Conservation (phyloP, 2,797 vertebrate genomes). For the Esox lucius region DNA sequence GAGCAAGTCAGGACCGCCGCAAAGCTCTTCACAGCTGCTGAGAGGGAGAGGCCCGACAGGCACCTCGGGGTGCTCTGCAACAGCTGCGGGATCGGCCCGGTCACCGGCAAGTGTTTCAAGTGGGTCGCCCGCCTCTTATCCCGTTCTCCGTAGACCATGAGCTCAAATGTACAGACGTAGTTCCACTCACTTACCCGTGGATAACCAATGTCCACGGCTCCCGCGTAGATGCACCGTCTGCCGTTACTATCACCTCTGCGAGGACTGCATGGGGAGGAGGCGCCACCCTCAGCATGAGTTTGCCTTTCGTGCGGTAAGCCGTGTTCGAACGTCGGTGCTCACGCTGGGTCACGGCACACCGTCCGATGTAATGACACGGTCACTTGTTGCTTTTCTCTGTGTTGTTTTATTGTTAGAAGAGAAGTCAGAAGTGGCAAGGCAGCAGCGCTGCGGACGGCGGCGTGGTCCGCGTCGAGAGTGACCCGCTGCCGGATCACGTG, state of each 20-base stretch:
- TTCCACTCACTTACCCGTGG: background rate
- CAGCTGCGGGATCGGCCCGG: constrained; percentile 63
- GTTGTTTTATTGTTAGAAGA: constrained; percentile 61
- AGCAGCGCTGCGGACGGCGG: constrained; percentile 7
- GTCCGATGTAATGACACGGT: background rate
- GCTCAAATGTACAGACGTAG: background rate
- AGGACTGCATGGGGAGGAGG: constrained; percentile 59
- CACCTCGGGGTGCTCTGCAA: constrained; percentile 76
- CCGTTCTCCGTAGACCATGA: background rate
- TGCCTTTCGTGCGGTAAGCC: constrained; percentile 65
- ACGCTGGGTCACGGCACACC: background rate
- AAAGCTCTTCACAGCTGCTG: constrained; percentile 59
- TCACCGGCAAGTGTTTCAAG: constrained; percentile 72
- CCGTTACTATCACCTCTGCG: constrained; percentile 70
- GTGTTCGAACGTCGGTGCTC: background rate
- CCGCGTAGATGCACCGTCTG: constrained; percentile 67
- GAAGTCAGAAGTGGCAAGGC: constrained; percentile 69
- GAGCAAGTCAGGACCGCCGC: constrained; percentile 70
- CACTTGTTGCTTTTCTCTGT: too few species aligned
- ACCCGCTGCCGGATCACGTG: constrained; percentile 45
- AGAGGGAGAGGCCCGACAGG: constrained; percentile 65
- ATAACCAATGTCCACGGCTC: background rate
- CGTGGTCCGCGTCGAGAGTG: constrained; percentile 3
- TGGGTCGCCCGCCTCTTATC: constrained; percentile 42
- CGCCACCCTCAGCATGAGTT: constrained; percentile 68